Evolutionary conservation across 1,140 invertebrate genomes (phyloP).

Genomic region (Anagrus nilaparvatae): DNA sequence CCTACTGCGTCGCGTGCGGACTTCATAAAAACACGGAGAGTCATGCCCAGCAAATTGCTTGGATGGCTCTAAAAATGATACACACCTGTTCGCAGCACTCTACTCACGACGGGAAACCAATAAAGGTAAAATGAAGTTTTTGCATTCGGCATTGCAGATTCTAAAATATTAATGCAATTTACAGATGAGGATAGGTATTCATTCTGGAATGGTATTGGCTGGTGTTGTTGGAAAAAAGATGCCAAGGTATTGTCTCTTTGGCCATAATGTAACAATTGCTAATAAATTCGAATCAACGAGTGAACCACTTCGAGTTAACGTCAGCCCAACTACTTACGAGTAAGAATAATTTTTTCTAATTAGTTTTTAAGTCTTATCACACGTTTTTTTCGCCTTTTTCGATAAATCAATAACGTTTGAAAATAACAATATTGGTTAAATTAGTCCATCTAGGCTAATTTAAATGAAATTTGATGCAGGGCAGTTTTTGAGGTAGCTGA

Average conservation of each 20-base stretch:
- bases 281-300: constrained; percentile 93
- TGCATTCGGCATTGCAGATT: not conserved
- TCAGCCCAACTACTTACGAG: constrained; percentile 86
- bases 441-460: not conserved
- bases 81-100: constrained; percentile 74
- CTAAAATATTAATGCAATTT: constrained; percentile 24
- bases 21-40: constrained; percentile 70
- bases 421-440: not conserved
- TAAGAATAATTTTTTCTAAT: too few relatives aligned
- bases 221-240: constrained; percentile 87
- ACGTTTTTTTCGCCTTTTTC: too few relatives aligned
- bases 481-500: too few relatives aligned
- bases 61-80: constrained; percentile 92
- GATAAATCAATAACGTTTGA: too few relatives aligned
- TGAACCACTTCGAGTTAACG: constrained; percentile 79
- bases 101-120: constrained; percentile 83
- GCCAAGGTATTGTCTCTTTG: constrained; percentile 85
- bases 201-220: constrained; percentile 79
- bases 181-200: constrained; percentile 90
- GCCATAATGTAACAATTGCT: constrained; percentile 85
- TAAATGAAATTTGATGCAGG: not conserved
- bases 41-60: constrained; percentile 88
- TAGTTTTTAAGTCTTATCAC: not conserved
- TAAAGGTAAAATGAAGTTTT: constrained; percentile 54
- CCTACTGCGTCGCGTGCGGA: constrained; percentile 89